Evolutionary conservation across 2,113 vertebrate genomes (phyloP), one percentile per base, ranked within the genome.

Genomic region (Epinephelus cyanopodus): DNA sequence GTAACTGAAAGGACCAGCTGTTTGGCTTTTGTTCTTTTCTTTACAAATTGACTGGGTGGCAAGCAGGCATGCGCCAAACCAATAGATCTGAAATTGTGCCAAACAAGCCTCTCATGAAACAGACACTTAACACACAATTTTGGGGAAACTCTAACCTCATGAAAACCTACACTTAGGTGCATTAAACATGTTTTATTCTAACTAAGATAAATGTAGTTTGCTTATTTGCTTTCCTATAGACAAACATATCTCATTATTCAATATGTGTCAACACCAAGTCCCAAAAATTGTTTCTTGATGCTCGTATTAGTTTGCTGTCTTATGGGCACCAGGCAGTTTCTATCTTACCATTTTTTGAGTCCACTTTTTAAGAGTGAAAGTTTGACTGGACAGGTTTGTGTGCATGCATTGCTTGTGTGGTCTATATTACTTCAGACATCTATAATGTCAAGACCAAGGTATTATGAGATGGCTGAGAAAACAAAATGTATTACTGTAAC

Each of bases 1-100:
- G 19, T 68, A 52, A 66, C 45, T 52, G 10, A 83, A 74, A 86
- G 67, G 37, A 58, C 47, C 13, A 66, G 39, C 72, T 77, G 70
- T 66, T 61, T 54, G 45, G 58, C 23, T 73, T 72, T 57, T 74
- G 6, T 74, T 48, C 12, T 50, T 47, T 66, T 70, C 19, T 66
- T 76, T 66, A 23, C 42, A 39, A 5, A 69, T 25, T 63, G 25
- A 61, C 73, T 77, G n/a, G 5, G 37, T 50, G 42, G 63, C 52
- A 79, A 37, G 50, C 21, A 57, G 52, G 14, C 17, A 57, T 48
- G 52, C 10, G 18, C 68, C 18, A 58, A 52, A 71, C 79, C 57
- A 72, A 25, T 61, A 50, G 50, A 57, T 53, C 27, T 75, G 42
- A 83, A 86, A 66, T 27, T 1, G 5, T 77, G 60, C 62, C 66